Percentiles rank a stretch among this genome's conserved stretches.
These are phyloP conservation scores for Candidula unifasciata DNA, from an alignment of 2,888 invertebrate genomes.

Conservation along the genomic window DNA sequence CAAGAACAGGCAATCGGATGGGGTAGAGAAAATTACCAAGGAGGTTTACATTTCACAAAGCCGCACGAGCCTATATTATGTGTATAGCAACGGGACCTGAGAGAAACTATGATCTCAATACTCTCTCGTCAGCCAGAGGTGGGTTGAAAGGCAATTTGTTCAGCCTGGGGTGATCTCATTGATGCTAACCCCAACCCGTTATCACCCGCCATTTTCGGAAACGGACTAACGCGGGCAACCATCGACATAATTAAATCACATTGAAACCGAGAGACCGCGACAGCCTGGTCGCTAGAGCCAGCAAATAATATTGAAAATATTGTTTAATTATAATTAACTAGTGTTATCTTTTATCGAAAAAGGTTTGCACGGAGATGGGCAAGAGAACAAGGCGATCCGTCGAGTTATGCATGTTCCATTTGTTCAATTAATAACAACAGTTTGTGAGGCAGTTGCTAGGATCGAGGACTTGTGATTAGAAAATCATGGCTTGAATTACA, in stretches of 20 bases:
- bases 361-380: neutral
- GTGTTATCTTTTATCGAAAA: neutral
- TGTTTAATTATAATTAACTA: slow-evolving; percentile 30
- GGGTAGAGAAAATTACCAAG: too few relatives aligned
- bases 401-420: neutral
- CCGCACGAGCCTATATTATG: neutral
- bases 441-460: neutral
- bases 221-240: neutral
- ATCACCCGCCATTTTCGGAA: neutral
- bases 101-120: neutral
- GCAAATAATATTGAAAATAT: slow-evolving; percentile 5
- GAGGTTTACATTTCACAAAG: too few relatives aligned
- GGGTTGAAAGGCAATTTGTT: slow-evolving; percentile 6
- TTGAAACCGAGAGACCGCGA: slow-evolving; percentile 8
- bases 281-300: neutral
- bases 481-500: too few relatives aligned
- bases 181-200: too few relatives aligned
- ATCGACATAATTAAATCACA: neutral
- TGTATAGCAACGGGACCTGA: neutral
- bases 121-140: neutral
- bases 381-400: neutral
- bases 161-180: neutral
- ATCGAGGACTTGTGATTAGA: neutral
- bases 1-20: too few relatives aligned
- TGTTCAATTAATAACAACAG: neutral